Base-by-base conservation (phyloP, 92 coral and sea anemone species). In the Ricordea florida region DNA sequence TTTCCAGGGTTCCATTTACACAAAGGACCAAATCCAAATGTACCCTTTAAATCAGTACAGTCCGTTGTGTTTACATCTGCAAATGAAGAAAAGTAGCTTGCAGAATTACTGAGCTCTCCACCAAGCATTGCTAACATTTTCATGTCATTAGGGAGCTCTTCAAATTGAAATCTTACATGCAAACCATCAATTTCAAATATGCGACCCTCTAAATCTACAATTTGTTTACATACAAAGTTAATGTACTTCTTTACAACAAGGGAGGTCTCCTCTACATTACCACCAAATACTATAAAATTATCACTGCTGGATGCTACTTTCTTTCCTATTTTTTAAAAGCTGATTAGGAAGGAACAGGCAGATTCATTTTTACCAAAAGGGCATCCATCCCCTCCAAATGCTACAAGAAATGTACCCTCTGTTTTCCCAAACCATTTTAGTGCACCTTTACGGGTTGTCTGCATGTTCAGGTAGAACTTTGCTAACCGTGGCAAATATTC, bases 401-500 rank as follows among this genome's bases (percentile, higher is more conserved):
- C 83, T 23, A 87, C 81, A 29, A 83, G 67, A 62, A 87, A 82
- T 6, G 57, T 82, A 36, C 93, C 89, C 55, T 82, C 92, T 1
- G 78, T 81, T 35, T 87, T 60, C 35, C 82, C 90, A 89, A 89
- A 89, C 93, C 90, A 89, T 56, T 89, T 84, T 24, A 78, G 27
- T 14, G 84, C 68, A 63, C 35, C 84, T 31, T 78, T 82, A n/a
- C 80, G 18, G 21, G 36, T 66, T n/a, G 16, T 36, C 17, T 74
- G 68, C 58, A 59, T 59, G 15, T 50, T 67, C 13, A 89, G 38
- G 46, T 89, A 89, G 30, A 89, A 89, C 10, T 15, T 27, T 10
- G 96, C 96, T 41, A 85, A 72, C 69, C 91, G 25, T 10, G 96
- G 89, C 57, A 89, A 71, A 61, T 74, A 89, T 35, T 89, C 82